These are phyloP conservation scores for Poecilia wingei DNA, from an alignment of 2,797 vertebrate species.

Conservation along the genomic window DNA sequence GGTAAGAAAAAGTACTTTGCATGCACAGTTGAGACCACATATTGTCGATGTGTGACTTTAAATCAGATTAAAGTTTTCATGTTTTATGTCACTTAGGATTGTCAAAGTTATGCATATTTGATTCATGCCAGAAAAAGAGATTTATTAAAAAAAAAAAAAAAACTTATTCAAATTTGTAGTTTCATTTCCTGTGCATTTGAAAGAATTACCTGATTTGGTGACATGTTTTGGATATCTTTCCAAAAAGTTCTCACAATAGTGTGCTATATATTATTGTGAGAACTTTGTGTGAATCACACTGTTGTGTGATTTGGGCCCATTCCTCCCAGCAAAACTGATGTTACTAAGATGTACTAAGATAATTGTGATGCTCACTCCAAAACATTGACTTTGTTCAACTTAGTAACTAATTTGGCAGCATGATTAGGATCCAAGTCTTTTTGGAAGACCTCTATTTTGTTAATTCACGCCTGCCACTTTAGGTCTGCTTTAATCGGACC, in stretches of 20 bases:
- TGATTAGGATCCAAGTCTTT: background rate
- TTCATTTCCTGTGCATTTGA: background rate
- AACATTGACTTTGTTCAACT: background rate
- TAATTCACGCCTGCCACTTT: background rate
- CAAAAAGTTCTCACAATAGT: background rate
- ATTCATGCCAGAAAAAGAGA: background rate
- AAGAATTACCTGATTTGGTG: background rate
- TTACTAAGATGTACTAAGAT: background rate
- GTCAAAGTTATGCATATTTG: background rate
- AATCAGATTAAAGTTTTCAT: background rate
- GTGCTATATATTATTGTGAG: background rate
- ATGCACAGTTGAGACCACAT: background rate
- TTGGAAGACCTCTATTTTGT: background rate
- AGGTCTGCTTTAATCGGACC: too few species aligned
- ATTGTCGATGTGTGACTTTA: background rate
- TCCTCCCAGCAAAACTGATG: background rate
- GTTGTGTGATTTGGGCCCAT: background rate
- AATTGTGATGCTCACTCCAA: background rate
- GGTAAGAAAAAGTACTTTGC: background rate
- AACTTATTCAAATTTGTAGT: background rate
- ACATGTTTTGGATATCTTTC: background rate
- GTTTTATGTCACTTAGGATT: background rate
- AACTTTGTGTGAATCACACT: too few species aligned
- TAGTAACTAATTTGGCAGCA: background rate
- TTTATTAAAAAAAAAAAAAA: background rate